A percentile compares a stretch with the other conserved stretches of the same genome.
Evolutionary conservation across 2,888 invertebrate genomes (phyloP).

Genomic region (Anthophora plumipes): DNA sequence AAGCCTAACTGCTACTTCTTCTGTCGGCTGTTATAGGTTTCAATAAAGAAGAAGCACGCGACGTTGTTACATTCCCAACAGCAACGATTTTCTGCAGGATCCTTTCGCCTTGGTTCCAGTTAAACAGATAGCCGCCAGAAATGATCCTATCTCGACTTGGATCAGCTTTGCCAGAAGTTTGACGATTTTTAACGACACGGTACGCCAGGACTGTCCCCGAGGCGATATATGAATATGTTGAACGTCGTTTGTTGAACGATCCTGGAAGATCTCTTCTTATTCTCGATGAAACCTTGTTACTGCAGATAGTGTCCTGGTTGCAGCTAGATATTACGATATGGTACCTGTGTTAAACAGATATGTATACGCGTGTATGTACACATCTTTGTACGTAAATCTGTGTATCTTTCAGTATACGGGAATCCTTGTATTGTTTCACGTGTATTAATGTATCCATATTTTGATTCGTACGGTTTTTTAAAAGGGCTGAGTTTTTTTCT

Average conservation of each 20-base stretch:
- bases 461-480: neutral
- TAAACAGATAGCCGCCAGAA: constrained; percentile 46
- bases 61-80: constrained; percentile 26
- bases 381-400: too few relatives aligned
- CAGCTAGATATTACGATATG: too few relatives aligned
- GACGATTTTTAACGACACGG: constrained; percentile 22
- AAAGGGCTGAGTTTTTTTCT: too few relatives aligned
- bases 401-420: too few relatives aligned
- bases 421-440: too few relatives aligned
- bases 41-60: constrained; percentile 71
- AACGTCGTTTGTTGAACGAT: neutral
- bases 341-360: too few relatives aligned
- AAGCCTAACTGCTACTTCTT: neutral
- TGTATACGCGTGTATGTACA: too few relatives aligned
- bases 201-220: neutral
- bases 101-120: constrained; percentile 21
- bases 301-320: too few relatives aligned
- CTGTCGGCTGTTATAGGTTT: constrained; percentile 59
- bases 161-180: neutral
- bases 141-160: constrained; percentile 38
- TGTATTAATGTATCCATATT: too few relatives aligned
- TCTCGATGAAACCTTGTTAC: neutral
- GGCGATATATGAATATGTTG: constrained; percentile 9
- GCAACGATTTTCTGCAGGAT: constrained; percentile 49
- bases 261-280: neutral